Percentiles rank a stretch among this genome's conserved stretches.
Evolutionary conservation across 2,797 vertebrate species (phyloP).

Genomic region (Selene dorsalis): DNA sequence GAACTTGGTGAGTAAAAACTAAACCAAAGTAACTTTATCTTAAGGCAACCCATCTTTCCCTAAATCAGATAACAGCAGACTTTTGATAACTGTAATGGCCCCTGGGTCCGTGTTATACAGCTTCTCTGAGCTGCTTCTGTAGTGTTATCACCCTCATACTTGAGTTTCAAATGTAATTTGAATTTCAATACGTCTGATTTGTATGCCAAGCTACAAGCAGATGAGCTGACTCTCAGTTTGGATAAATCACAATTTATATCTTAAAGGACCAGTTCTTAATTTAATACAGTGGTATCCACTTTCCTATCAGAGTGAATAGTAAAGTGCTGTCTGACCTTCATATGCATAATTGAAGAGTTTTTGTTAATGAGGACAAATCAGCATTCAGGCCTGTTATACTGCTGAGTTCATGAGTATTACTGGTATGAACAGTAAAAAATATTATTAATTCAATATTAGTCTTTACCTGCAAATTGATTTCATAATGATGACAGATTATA

Average conservation of each 20-base stretch:
- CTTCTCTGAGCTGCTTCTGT: slow-evolving; percentile 38
- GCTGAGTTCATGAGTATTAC: background rate
- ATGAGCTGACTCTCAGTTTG: slow-evolving; percentile 22
- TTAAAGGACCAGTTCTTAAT: slow-evolving; percentile 17
- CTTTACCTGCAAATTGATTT: background rate
- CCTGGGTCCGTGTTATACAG: slow-evolving; percentile 38
- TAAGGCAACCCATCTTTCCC: slow-evolving; percentile 17
- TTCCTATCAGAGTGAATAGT: background rate
- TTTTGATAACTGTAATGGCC: slow-evolving; percentile 33
- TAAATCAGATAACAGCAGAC: slow-evolving; percentile 35
- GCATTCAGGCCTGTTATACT: background rate
- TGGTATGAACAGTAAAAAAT: background rate
- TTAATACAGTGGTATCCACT: background rate
- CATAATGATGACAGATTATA: background rate
- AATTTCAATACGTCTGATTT: slow-evolving; percentile 65
- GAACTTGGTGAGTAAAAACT: slow-evolving; percentile 38
- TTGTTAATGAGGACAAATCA: background rate
- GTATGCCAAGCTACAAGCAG: slow-evolving; percentile 44
- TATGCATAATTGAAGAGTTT: background rate
- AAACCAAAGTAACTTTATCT: slow-evolving; percentile 53
- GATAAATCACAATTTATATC: slow-evolving; percentile 28
- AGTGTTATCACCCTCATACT: slow-evolving; percentile 22
- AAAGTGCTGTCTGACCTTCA: background rate
- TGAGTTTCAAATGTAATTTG: slow-evolving; percentile 51
- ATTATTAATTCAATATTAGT: background rate